Conservation (phyloP, 2,113 vertebrate species). For the Tychaedon coryphoeus region DNA sequence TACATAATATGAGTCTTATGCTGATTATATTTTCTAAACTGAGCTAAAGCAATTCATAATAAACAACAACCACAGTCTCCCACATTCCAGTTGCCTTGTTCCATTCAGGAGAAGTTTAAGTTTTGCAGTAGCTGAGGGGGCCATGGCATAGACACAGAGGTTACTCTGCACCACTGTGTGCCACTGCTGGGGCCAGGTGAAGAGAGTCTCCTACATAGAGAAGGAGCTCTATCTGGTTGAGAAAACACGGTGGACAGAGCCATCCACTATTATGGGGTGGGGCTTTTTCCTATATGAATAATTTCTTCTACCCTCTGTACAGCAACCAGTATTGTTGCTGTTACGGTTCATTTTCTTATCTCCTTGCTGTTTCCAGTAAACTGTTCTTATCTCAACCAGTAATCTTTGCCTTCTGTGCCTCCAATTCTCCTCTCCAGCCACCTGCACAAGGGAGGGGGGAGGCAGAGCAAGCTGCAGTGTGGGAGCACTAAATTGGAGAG, state of each 20-base stretch:
- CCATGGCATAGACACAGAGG: not conserved
- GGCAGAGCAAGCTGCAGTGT: not conserved
- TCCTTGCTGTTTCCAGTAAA: not conserved
- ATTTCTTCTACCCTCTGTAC: not conserved
- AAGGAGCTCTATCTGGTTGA: not conserved
- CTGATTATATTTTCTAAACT: not conserved
- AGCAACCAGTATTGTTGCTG: not conserved
- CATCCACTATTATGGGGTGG: not conserved
- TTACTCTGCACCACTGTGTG: not conserved
- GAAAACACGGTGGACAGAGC: not conserved
- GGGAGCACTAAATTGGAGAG: not conserved
- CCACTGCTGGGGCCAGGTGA: accelerated
- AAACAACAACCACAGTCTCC: not conserved
- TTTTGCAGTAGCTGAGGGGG: not conserved
- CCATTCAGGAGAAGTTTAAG: not conserved
- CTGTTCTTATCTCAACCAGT: not conserved
- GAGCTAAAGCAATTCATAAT: not conserved
- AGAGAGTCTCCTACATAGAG: not conserved
- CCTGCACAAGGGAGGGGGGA: not conserved
- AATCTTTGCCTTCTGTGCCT: not conserved
- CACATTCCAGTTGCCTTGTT: not conserved
- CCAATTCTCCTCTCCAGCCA: not conserved
- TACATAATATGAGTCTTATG: not conserved
- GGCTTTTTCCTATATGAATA: not conserved
- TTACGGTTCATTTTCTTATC: not conserved